phyloP scores from a whole-genome alignment of 2,113 vertebrate species.

The Trogon melanurus region DNA sequence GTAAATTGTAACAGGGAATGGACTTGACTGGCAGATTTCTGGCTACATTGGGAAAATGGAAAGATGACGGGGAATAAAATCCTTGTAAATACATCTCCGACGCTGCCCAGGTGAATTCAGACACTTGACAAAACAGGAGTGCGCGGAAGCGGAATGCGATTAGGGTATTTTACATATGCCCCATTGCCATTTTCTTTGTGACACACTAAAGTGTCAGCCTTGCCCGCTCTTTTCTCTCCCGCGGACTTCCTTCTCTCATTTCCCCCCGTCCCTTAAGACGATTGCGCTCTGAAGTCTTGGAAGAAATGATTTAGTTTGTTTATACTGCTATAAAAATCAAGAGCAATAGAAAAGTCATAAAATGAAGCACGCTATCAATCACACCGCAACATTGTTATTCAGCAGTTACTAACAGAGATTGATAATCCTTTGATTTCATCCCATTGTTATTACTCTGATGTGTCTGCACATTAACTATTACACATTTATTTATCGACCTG shows the following conservation, averaged over 20 bases:
- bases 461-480: constrained; percentile 82
- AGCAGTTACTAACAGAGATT: constrained; percentile 83
- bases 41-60: constrained; percentile 68
- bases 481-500: constrained; percentile 82
- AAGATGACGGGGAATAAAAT: constrained; percentile 74
- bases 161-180: constrained; percentile 25
- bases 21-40: constrained; percentile 79
- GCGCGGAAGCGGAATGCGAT: not conserved
- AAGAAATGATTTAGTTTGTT: constrained; percentile 92
- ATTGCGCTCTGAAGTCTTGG: constrained; percentile 74
- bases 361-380: constrained; percentile 92
- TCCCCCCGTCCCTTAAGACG: constrained; percentile 28
- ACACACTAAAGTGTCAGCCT: not conserved
- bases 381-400: constrained; percentile 80
- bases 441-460: constrained; percentile 83
- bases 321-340: constrained; percentile 91
- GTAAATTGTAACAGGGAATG: constrained; percentile 76
- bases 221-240: not conserved
- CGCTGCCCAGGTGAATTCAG: constrained; percentile 69
- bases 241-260: not conserved
- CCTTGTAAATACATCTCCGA: constrained; percentile 69
- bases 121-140: constrained; percentile 47
- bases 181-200: constrained; percentile 21
- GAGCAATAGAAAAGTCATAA: constrained; percentile 94
- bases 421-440: constrained; percentile 86